phyloP scores from a whole-genome alignment of 2,113 vertebrate species.

The Serilophus lunatus region DNA sequence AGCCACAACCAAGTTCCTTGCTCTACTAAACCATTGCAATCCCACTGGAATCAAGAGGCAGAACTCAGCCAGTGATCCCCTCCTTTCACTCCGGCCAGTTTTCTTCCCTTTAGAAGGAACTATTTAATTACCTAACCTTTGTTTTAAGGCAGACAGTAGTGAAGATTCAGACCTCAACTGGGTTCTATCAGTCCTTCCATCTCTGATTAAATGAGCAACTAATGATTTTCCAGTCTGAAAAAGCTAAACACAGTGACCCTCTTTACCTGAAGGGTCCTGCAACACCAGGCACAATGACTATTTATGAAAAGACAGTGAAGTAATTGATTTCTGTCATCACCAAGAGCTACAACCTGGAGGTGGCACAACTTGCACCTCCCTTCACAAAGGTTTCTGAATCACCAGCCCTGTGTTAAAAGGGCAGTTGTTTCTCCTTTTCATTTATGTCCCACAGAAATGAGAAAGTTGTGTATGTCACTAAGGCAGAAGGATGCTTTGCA shows the following conservation, averaged over 20 bases:
- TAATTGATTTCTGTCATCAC: background rate
- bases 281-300: background rate
- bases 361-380: background rate
- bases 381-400: background rate
- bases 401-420: background rate
- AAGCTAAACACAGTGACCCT: background rate
- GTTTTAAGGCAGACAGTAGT: background rate
- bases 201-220: background rate
- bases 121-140: background rate
- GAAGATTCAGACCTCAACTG: background rate
- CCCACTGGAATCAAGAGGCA: background rate
- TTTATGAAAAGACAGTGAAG: background rate
- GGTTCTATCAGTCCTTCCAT: background rate
- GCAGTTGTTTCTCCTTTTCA: background rate
- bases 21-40: background rate
- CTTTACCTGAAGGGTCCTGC: background rate
- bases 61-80: background rate
- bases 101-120: background rate
- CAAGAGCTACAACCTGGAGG: background rate
- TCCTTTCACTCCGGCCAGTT: background rate
- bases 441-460: background rate
- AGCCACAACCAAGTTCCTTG: background rate
- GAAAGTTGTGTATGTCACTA: background rate
- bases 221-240: background rate
- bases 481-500: background rate